Evolutionary conservation across 2,113 vertebrate species (phyloP), one percentile per base, ranked within the genome.

Genomic region (Lagopus leucura): DNA sequence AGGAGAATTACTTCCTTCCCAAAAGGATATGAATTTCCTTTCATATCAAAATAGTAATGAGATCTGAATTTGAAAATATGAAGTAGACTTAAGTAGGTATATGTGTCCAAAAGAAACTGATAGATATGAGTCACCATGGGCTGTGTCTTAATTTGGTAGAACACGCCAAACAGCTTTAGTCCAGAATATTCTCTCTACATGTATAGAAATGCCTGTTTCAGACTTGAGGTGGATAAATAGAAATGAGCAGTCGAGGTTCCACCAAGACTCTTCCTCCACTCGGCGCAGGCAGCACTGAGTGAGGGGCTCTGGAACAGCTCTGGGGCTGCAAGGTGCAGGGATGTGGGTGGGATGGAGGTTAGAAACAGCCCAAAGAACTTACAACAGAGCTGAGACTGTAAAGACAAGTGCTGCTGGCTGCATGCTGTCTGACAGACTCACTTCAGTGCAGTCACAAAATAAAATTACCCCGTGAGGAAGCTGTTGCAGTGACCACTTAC

Each of bases 1-100:
- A 92, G 70, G 89, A 92, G 71, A 76, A 73, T 74, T 87, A 78
- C 77, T 92, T 61, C 45, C 43, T 82, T 65, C 57, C 38, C 42
- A 38, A 54, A 85, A 93, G 63, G 36, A 72, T 79, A 82, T 85
- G 12, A 52, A 7, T 72, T 88, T 82, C 45, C 45, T 85, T 67
- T 63, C 34, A 8, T 87, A 67, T 24, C 18, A 73, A 85, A 89
- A 75, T 52, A 84, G 52, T 32, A 42, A 73, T 63, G 71, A 50
- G 79, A 76, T 89, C 21, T 79, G 66, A 75, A 65, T 52, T 50
- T 69, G 60, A 43, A 87, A 81, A 65, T 45, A 14, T 0, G 25
- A 86, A 90, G 60, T 45, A 66, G 64, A 74, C 70, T 65, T 77
- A 47, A 19, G 21, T 50, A 43, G n/a, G 25, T 0, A 0, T 28